A percentile compares a stretch with the other conserved stretches of the same genome.
Evolutionary conservation across 1,140 invertebrate species (phyloP).

Genomic region (Ditylenchus dipsaci): DNA sequence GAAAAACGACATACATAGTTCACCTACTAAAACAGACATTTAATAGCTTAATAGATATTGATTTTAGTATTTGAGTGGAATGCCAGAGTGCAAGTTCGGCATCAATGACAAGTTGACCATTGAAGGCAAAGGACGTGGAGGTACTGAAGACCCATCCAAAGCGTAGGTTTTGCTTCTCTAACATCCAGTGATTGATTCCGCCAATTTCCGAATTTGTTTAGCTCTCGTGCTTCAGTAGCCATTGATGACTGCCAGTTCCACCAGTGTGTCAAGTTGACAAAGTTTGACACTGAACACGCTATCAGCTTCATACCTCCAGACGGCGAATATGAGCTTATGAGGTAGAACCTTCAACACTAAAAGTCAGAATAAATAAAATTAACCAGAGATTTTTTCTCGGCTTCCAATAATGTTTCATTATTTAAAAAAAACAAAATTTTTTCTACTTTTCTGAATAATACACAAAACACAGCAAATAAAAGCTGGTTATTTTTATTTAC

Average conservation of each 20-base stretch:
- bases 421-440: background rate
- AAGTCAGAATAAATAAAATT: background rate
- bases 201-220: constrained; percentile 34
- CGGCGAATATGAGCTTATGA: constrained; percentile 99
- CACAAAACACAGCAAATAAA: too few relatives aligned
- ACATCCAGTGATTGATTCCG: constrained; percentile 21
- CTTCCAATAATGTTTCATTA: too few relatives aligned
- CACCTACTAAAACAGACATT: too few relatives aligned
- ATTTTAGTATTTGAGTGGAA: constrained; percentile 82
- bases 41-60: too few relatives aligned
- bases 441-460: too few relatives aligned
- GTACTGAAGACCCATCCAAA: constrained; percentile 76
- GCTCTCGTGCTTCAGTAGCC: constrained; percentile 74
- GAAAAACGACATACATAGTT: too few relatives aligned
- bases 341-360: too few relatives aligned
- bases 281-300: constrained; percentile 99
- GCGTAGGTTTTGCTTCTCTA: constrained; percentile 41
- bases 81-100: constrained; percentile 99
- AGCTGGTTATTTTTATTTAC: too few relatives aligned
- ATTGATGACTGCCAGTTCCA: constrained; percentile 99
- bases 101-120: constrained; percentile 99
- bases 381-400: background rate
- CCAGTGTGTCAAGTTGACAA: constrained; percentile 97
- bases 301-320: constrained; percentile 99
- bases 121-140: constrained; percentile 84